Base-by-base conservation (phyloP, 30 jellyfish, hydroid and myxozoan genomes). In the Aurelia sp. region DNA sequence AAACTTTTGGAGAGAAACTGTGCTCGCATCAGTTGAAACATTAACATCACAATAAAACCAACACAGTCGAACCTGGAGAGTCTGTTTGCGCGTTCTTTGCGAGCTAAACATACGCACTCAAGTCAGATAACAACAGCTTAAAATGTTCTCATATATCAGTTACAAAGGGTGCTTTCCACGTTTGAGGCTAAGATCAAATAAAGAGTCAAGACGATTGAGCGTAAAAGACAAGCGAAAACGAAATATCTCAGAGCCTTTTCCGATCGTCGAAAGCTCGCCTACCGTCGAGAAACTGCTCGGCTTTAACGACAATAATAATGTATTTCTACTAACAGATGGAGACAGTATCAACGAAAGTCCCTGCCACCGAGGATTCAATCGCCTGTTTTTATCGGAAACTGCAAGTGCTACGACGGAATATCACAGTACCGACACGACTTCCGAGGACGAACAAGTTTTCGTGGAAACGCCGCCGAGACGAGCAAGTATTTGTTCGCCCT, bases 231-330 rank as follows among this genome's bases (percentile, higher is more conserved):
- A 73, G 71, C 91, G 96, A 88, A 79, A 88, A 68, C 87, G 90
- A 35, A 74, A 69, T 64, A 88, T 88, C 6, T 88, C 96, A 22
- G 92, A 73, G 51, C 96, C 96, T 35, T 47, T 79, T 20, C 96
- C 92, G 17, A 80, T 88, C 74, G 92, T 47, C 19, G 65, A 57
- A 55, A 80, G 85, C 70, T 33, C 96, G 47, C 66, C 93, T 2
- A 77, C 78, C 15, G 93, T 84, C 53, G 96, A 87, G 31, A 77
- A 73, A 69, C 31, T 87, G 66, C 71, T 74, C 22, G 90, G 87
- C 11, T 87, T 87, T 51, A 86, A 75, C 62, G 87, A 53, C 7
- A 87, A 87, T 62, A 87, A 87, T 74, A 87, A 87, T 48, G 64
- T 87, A 18, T 87, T 78, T 47, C 20, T 71, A n/a, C 76, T 76